Base-by-base conservation (phyloP, 2,888 invertebrate genomes). In the Cylloceria caligata region DNA sequence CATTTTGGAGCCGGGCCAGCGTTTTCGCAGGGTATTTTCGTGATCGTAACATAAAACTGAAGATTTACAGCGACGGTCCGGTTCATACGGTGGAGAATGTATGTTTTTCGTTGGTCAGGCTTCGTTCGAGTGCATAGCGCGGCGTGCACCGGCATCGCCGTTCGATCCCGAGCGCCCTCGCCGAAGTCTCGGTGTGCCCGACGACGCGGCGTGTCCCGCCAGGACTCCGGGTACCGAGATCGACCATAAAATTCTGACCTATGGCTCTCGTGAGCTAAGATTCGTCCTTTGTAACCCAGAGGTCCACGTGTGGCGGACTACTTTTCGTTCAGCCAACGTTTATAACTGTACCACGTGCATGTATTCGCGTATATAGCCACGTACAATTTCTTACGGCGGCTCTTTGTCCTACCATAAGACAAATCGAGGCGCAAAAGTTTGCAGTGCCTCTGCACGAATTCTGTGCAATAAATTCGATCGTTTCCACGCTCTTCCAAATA, bases 31-130 rank as follows among this genome's bases (percentile, higher is more conserved):
- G 79, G 86, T 87, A 87, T 87, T 89, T 89, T 88, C 86, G 86
- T 73, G 85, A 88, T 87, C 86, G 86, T 87, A 88, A 88, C 86
- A 86, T 87, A 87, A 88, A 88, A 86, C 85, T 84, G 73, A 85
- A 86, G 89, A 89, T 89, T 89, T 89, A 89, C 84, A 82, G 76
- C 85, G 71, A 57, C 85, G 81, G 83, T 83, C 82, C 80, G 82
- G 75, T 68, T 83, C 69, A 69, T 81, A 75, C 84, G 81, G 80
- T 68, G 82, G 47, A 52, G 83, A 84, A 88, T 85, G 83, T 84
- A 81, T 88, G 85, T 85, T 86, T 87, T 87, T 85, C 86, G 83
- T 80, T 69, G 73, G 81, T 62, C 64, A 62, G 79, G 80, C 83
- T 83, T 81, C 81, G 69, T 80, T n/a, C 79, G 82, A 81, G 75